Evolutionary conservation across 2,113 vertebrate species (phyloP).

Genomic region (Micronycteris hirsuta): DNA sequence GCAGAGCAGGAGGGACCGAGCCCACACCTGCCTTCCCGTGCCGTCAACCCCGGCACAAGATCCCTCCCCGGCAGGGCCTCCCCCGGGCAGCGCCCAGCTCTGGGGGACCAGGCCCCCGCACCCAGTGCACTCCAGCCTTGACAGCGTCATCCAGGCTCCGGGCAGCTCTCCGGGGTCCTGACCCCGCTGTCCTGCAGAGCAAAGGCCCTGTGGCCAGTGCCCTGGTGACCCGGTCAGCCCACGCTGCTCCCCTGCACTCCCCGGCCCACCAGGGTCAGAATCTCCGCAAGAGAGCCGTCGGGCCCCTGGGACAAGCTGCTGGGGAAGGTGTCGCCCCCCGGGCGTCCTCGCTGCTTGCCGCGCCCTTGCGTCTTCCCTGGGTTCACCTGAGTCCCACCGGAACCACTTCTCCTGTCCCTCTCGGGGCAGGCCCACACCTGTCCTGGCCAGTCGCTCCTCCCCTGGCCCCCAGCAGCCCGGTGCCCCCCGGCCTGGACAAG

Average conservation of each 20-base stretch:
- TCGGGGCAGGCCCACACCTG: too few relatives aligned
- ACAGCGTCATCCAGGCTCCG: rapidly evolving
- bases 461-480: not conserved
- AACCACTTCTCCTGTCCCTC: too few relatives aligned
- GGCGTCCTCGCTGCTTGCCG: not conserved
- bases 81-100: not conserved
- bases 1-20: rapidly evolving
- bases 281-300: rapidly evolving
- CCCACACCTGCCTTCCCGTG: rapidly evolving
- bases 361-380: rapidly evolving
- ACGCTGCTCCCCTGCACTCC: rapidly evolving
- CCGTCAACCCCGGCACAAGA: rapidly evolving
- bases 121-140: rapidly evolving
- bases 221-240: rapidly evolving
- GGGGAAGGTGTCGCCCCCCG: rapidly evolving
- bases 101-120: not conserved
- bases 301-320: rapidly evolving
- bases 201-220: rapidly evolving
- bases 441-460: not conserved
- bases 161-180: not conserved
- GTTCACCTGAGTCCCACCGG: not conserved
- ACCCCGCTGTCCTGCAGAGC: rapidly evolving
- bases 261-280: rapidly evolving
- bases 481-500: not conserved
- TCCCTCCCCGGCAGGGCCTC: not conserved